A percentile compares a stretch with the other conserved stretches of the same genome.
Conservation (phyloP, 2,888 invertebrate species). For the Alloplasta piceator region DNA sequence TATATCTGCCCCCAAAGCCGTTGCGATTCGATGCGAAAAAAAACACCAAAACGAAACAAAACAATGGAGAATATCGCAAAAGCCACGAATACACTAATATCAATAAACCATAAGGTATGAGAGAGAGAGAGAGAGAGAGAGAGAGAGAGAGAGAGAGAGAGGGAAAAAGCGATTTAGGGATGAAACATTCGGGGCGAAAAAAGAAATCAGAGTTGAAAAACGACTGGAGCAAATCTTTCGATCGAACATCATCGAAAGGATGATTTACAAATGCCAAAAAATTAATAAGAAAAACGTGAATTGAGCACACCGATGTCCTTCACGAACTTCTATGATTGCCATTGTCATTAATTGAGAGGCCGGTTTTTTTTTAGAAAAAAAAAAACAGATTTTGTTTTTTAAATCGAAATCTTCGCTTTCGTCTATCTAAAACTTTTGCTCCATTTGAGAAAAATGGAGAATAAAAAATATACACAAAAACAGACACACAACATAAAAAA, state of each 20-base stretch:
- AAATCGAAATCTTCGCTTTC: conserved; percentile 53
- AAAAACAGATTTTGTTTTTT: conserved; percentile 39
- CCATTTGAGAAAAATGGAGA: conserved; percentile 36
- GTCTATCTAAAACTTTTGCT: conserved; percentile 53
- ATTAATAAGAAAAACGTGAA: conserved; percentile 6
- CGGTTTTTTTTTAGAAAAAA: conserved; percentile 5
- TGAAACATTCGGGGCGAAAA: conserved; percentile 25
- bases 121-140: conserved; percentile 4
- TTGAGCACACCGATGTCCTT: conserved; percentile 41
- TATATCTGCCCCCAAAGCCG: conserved; percentile 49
- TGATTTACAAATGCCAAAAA: conserved; percentile 52
- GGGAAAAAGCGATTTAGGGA: conserved; percentile 4
- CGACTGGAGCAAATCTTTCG: conserved; percentile 42
- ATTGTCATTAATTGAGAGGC: conserved; percentile 40
- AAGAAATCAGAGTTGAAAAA: conserved; percentile 19
- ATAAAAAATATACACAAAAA: background rate
- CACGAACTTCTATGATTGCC: conserved; percentile 43
- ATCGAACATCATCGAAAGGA: conserved; percentile 29
- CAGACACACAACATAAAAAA: conserved; percentile 11
- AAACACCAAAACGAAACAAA: conserved; percentile 15
- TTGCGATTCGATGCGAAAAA: conserved; percentile 28
- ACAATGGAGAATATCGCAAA: conserved; percentile 37
- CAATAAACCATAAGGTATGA: conserved; percentile 35
- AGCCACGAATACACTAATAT: conserved; percentile 49
- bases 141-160: conserved; percentile 2